Conservation (phyloP, 2,888 invertebrate species). For the Hymenopus coronatus region DNA sequence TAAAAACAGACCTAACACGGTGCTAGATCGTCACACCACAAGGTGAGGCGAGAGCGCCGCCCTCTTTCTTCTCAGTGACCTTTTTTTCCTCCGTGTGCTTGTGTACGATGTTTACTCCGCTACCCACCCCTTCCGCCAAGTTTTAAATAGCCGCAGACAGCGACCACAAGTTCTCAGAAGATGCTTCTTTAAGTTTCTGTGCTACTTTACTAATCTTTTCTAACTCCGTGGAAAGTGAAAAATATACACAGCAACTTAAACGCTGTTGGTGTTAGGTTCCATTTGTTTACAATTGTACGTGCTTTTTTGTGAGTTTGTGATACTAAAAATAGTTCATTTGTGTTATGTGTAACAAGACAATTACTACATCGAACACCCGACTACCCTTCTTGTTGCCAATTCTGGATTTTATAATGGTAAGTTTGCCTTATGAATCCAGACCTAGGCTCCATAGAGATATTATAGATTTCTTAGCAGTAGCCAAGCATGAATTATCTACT, state of each 20-base stretch:
- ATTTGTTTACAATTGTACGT: neutral
- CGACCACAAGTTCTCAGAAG: neutral
- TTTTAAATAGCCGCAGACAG: neutral
- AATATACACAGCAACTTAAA: too few species aligned
- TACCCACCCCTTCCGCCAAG: neutral
- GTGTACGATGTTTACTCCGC: too few species aligned
- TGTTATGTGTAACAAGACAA: neutral
- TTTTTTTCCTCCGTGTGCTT: too few species aligned
- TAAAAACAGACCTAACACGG: neutral
- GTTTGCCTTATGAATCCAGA: neutral
- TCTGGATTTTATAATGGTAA: neutral
- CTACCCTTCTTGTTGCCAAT: neutral
- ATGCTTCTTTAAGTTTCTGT: neutral
- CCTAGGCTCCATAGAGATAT: too few species aligned
- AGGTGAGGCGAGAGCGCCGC: neutral
- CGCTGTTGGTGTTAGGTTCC: neutral
- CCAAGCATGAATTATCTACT: too few species aligned
- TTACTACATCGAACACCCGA: neutral
- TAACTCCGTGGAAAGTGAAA: neutral
- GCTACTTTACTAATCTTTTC: neutral
- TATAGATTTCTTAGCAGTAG: too few species aligned
- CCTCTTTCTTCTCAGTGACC: neutral
- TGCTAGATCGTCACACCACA: neutral
- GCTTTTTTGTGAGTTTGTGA: neutral
- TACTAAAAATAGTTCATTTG: neutral